phyloP scores from a whole-genome alignment of 2,888 invertebrate species.

The Heliconius charithonia region DNA sequence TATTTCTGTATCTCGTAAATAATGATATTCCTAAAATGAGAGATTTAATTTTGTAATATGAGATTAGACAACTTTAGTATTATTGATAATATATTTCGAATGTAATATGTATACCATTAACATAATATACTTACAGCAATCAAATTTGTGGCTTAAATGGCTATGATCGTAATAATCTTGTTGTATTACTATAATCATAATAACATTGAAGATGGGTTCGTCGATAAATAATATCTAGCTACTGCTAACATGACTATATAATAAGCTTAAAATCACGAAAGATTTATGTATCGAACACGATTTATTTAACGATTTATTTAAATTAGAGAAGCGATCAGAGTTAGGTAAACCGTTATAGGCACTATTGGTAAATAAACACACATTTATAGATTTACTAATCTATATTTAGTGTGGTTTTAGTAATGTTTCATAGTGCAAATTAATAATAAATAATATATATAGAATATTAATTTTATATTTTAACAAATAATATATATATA shows the following conservation, averaged over 20 bases:
- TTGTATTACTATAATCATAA: conserved; percentile 4
- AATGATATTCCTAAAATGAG: background rate
- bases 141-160: background rate
- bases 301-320: conserved; percentile 25
- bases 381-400: background rate
- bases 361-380: background rate
- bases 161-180: conserved; percentile 14
- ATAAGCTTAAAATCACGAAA: conserved; percentile 25
- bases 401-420: background rate
- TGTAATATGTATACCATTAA: background rate
- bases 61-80: background rate
- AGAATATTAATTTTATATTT: no score
- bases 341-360: background rate
- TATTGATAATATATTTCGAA: background rate
- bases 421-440: background rate
- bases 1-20: background rate
- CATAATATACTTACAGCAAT: background rate
- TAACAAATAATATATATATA: no score
- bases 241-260: conserved; percentile 7
- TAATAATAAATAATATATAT: background rate
- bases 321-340: conserved; percentile 22
- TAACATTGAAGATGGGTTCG: background rate
- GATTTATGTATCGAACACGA: conserved; percentile 30
- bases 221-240: conserved; percentile 16
- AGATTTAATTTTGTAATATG: background rate